A percentile compares a stretch with the other conserved stretches of the same genome.
phyloP scores from a whole-genome alignment of 30 jellyfish, hydroid and myxozoan species.

The Turritopsis rubra region DNA sequence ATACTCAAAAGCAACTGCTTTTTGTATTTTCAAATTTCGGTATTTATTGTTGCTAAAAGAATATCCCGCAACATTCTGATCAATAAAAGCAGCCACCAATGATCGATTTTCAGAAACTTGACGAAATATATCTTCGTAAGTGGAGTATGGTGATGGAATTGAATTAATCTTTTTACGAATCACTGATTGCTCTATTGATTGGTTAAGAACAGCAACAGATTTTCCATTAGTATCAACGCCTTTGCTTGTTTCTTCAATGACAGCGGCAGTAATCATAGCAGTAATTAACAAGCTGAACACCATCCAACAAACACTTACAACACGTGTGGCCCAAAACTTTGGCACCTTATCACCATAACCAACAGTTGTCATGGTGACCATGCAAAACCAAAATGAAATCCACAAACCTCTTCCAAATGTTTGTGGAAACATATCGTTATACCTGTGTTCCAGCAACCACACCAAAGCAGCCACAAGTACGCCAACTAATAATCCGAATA shows the following conservation, averaged over 20 bases:
- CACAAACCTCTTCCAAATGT: conserved; percentile 22
- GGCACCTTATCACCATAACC: conserved; percentile 24
- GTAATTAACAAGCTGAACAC: neutral
- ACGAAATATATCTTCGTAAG: neutral
- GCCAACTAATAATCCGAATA: neutral
- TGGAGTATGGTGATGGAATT: neutral
- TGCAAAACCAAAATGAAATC: conserved; percentile 18
- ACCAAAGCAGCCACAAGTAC: conserved; percentile 1
- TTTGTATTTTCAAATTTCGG: neutral
- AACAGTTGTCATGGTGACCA: conserved; percentile 22
- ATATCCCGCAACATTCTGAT: conserved; percentile 17
- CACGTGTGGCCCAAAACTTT: conserved; percentile 7
- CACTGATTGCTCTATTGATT: neutral
- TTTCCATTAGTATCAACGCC: neutral
- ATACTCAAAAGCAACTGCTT: neutral
- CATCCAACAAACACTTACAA: neutral
- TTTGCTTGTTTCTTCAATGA: neutral
- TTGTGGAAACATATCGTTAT: neutral
- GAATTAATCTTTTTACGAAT: neutral
- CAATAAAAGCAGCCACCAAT: conserved; percentile 6
- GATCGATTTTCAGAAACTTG: neutral
- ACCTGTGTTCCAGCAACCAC: conserved; percentile 11
- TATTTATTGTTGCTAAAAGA: neutral
- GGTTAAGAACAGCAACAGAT: neutral
- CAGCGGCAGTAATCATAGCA: conserved; percentile 8